These are phyloP conservation scores for Lycaena phlaeas DNA, from an alignment of 2,888 invertebrate species.

Conservation along the genomic window DNA sequence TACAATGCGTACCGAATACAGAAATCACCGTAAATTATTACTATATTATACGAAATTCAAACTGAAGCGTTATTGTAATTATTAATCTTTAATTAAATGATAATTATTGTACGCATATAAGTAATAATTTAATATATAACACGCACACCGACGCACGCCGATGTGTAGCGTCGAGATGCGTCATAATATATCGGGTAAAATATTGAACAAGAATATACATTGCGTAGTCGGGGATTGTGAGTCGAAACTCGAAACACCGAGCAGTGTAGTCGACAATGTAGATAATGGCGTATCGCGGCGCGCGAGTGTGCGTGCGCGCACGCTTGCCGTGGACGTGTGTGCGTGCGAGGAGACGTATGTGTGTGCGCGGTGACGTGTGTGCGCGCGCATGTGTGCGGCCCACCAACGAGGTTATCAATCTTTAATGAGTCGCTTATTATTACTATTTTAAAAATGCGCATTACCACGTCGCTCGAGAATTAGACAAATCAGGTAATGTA, in stretches of 20 bases:
- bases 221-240: slow-evolving; percentile 24
- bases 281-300: slow-evolving; percentile 26
- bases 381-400: slow-evolving; percentile 36
- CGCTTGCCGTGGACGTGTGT: too few relatives aligned
- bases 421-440: slow-evolving; percentile 47
- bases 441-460: slow-evolving; percentile 39
- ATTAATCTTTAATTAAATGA: slow-evolving; percentile 6
- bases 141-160: slow-evolving; percentile 25
- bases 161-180: not conserved
- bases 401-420: slow-evolving; percentile 59
- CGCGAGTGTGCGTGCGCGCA: slow-evolving; percentile 13
- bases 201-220: slow-evolving; percentile 28
- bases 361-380: slow-evolving; percentile 28
- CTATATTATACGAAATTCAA: not conserved
- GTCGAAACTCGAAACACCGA: slow-evolving; percentile 23
- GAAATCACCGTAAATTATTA: slow-evolving; percentile 14
- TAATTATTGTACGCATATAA: not conserved
- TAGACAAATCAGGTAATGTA: slow-evolving; percentile 18
- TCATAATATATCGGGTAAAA: slow-evolving; percentile 20
- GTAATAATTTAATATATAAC: slow-evolving; percentile 13
- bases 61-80: not conserved
- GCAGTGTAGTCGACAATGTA: slow-evolving; percentile 30
- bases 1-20: slow-evolving; percentile 27
- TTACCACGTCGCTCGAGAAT: slow-evolving; percentile 27
- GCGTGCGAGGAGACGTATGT: slow-evolving; percentile 23